These are phyloP conservation scores for Varecia variegata DNA, from an alignment of 2,797 vertebrate genomes.

Conservation along the genomic window DNA sequence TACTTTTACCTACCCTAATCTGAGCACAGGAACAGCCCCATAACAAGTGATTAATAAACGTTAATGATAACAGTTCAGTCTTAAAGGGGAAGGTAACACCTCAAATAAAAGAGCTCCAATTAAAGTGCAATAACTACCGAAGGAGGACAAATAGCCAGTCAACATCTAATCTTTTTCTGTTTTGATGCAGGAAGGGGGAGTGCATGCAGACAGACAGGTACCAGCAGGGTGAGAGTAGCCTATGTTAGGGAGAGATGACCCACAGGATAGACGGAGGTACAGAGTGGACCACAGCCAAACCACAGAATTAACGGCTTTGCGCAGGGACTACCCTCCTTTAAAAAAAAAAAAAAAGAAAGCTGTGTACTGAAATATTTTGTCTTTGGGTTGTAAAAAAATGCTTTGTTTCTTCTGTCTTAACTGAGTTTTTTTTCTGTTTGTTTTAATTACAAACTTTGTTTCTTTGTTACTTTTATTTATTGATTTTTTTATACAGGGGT, in stretches of 20 bases:
- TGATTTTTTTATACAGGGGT: no score
- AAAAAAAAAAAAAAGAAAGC: conserved; percentile 31
- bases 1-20: background rate
- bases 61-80: background rate
- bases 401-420: background rate
- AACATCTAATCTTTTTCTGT: background rate
- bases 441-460: background rate
- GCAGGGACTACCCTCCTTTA: background rate
- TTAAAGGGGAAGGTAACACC: background rate
- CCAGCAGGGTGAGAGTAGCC: background rate
- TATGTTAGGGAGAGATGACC: background rate
- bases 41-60: background rate
- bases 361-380: background rate
- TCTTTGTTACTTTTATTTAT: background rate
- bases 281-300: background rate
- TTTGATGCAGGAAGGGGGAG: background rate
- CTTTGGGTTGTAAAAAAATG: background rate
- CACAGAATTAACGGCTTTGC: background rate
- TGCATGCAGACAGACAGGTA: no score
- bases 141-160: background rate
- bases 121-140: background rate
- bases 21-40: background rate
- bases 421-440: background rate
- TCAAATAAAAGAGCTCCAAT: background rate
- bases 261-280: background rate